phyloP scores from a whole-genome alignment of 2,113 vertebrate genomes.

The Ranitomeya imitator region DNA sequence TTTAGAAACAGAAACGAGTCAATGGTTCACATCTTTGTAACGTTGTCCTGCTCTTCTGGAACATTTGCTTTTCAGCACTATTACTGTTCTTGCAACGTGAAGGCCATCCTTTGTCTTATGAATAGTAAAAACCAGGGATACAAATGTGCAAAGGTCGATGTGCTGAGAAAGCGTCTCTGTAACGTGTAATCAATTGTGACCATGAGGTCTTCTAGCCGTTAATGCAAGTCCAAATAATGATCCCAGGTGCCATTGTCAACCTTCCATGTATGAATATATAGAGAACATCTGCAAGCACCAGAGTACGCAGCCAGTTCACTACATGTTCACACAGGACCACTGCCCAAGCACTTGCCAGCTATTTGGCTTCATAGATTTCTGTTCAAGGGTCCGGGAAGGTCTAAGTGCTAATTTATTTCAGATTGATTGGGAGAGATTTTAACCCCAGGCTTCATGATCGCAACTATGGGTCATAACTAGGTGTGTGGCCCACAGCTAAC shows the following conservation, averaged over 20 bases:
- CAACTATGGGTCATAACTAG: neutral
- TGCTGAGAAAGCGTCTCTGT: neutral
- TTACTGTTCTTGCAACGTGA: neutral
- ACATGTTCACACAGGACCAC: neutral
- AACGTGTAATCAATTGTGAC: neutral
- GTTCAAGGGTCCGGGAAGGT: neutral
- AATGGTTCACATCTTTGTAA: too few species aligned
- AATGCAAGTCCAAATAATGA: neutral
- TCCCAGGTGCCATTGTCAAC: neutral
- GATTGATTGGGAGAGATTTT: neutral
- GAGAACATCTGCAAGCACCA: neutral
- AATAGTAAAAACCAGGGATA: neutral
- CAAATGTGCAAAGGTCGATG: neutral
- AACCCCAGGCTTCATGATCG: neutral
- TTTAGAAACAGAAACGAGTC: neutral
- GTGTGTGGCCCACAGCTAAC: neutral
- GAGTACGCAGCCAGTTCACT: neutral
- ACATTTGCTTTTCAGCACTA: neutral
- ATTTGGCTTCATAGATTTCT: neutral
- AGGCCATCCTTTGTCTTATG: neutral
- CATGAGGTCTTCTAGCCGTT: neutral
- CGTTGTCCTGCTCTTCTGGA: neutral
- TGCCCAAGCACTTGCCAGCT: neutral
- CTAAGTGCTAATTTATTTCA: neutral
- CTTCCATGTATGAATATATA: constrained; percentile 12